Evolutionary conservation across 2,888 invertebrate species (phyloP).

Genomic region (Leptinotarsa haldemani): DNA sequence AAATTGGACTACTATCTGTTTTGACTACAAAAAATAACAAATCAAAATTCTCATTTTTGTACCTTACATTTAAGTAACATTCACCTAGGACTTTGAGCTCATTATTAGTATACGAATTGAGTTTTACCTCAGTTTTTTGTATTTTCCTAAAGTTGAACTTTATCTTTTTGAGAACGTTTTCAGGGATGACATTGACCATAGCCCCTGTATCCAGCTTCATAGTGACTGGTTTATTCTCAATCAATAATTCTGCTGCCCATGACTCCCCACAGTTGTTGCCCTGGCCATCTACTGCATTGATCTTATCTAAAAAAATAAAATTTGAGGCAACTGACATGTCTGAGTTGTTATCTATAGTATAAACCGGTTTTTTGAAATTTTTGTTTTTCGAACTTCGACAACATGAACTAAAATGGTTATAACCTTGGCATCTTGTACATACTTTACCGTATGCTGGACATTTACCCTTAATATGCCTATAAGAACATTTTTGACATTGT

Average conservation of each 20-base stretch:
- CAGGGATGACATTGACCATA: neutral
- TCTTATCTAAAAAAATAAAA: neutral
- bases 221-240: neutral
- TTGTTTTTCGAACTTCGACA: neutral
- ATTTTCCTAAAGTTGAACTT: neutral
- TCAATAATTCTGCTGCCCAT: neutral
- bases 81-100: neutral
- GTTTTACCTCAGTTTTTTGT: neutral
- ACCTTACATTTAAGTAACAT: neutral
- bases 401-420: neutral
- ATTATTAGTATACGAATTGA: neutral
- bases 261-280: neutral
- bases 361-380: neutral
- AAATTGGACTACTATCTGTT: neutral
- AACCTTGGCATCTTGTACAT: neutral
- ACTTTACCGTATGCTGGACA: neutral
- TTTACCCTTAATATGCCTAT: neutral
- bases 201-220: neutral
- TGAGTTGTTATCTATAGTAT: neutral
- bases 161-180: neutral
- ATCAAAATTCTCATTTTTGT: neutral
- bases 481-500: conserved; percentile 4
- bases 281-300: neutral
- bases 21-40: neutral
- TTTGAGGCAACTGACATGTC: neutral